Percentiles rank a stretch among this genome's conserved stretches.
Evolutionary conservation across 2,797 vertebrate genomes (phyloP).

Genomic region (Catamblyrhynchus diadema): DNA sequence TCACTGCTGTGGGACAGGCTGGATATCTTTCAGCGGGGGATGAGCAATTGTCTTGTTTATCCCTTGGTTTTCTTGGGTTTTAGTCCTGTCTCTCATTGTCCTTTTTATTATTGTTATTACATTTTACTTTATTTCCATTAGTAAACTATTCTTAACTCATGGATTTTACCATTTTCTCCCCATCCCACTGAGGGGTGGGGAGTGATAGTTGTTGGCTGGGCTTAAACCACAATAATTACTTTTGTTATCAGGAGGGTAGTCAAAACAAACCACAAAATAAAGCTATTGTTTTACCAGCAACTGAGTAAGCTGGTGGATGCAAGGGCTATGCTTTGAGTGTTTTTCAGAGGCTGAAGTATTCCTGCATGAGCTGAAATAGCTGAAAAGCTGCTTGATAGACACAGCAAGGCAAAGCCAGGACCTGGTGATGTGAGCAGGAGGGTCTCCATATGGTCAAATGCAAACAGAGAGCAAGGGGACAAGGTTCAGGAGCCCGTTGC

Average conservation of each 20-base stretch:
- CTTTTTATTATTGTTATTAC: accelerated
- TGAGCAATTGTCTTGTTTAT: background rate
- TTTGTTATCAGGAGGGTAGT: background rate
- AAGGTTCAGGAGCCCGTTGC: background rate
- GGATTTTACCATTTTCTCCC: background rate
- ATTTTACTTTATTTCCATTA: background rate
- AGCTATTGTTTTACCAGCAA: background rate
- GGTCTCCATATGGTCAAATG: background rate
- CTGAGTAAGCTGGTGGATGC: background rate
- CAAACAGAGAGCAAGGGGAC: background rate
- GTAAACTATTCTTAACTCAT: background rate
- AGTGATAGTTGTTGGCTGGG: background rate
- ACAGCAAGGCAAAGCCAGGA: background rate
- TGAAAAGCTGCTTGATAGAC: background rate
- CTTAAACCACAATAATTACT: background rate
- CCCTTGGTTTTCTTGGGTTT: background rate
- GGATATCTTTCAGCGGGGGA: background rate
- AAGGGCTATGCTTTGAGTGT: background rate
- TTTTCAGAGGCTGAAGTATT: background rate
- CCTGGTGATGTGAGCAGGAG: accelerated
- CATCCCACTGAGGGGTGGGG: background rate
- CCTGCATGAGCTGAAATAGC: background rate
- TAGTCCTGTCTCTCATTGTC: background rate
- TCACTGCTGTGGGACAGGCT: background rate
- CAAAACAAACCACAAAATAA: background rate